Evolutionary conservation across 35 echinoderm and acorn worm species (phyloP).

Genomic region (Amphiura filiformis): DNA sequence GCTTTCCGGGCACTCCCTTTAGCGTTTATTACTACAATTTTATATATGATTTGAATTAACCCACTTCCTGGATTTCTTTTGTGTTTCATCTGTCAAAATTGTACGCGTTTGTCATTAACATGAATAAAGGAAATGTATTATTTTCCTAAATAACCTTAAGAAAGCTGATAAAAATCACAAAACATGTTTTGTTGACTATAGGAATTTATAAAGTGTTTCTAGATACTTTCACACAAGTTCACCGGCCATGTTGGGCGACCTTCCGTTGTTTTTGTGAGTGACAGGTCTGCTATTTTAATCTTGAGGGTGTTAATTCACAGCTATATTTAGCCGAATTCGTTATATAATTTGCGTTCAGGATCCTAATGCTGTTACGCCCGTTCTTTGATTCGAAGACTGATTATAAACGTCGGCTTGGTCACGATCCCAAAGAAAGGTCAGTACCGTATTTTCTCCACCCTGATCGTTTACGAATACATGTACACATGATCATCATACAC

Average conservation of each 20-base stretch:
- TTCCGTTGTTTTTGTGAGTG: not conserved
- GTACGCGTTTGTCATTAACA: no score
- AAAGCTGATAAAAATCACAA: no score
- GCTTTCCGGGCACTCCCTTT: not conserved
- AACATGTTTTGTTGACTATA: no score
- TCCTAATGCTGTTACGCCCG: not conserved
- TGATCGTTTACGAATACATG: no score
- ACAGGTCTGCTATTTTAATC: not conserved
- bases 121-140: no score
- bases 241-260: not conserved
- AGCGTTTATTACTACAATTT: not conserved
- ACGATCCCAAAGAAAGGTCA: not conserved
- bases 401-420: not conserved
- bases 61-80: no score
- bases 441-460: not conserved
- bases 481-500: no score
- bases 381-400: not conserved
- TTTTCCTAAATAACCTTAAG: no score
- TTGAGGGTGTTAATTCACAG: not conserved
- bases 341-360: not conserved
- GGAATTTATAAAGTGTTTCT: no score
- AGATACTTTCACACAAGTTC: not conserved
- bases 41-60: no score
- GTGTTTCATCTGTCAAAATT: no score
- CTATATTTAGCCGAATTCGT: no score